Evolutionary conservation across 2,797 vertebrate species (phyloP).

Genomic region (Darevskia mixta): DNA sequence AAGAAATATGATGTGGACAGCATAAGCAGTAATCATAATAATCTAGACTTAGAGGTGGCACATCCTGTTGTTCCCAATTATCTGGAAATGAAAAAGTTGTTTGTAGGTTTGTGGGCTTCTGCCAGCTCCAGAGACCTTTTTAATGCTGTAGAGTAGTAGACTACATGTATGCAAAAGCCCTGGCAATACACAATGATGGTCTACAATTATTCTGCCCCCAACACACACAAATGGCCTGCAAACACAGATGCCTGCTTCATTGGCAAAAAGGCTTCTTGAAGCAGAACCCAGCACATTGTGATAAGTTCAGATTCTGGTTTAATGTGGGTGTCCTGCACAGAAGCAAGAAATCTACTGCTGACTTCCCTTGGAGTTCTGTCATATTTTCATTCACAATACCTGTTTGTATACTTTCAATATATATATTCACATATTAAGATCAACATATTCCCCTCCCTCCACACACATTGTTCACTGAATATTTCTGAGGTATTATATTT

Average conservation of each 20-base stretch:
- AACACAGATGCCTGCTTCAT: not conserved
- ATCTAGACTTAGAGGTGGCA: not conserved
- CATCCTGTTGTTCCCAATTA: not conserved
- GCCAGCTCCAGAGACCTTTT: not conserved
- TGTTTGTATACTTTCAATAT: too few species aligned
- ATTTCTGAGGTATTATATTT: not conserved
- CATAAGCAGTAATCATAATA: not conserved
- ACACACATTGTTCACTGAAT: not conserved
- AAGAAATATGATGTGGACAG: not conserved
- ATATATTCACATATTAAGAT: not conserved
- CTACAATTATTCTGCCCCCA: too few species aligned
- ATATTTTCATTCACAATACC: not conserved
- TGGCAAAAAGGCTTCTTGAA: not conserved
- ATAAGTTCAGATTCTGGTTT: not conserved
- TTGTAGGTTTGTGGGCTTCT: not conserved
- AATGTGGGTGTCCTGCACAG: not conserved
- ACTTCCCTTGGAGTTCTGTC: not conserved
- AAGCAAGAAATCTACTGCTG: not conserved
- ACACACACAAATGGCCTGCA: not conserved
- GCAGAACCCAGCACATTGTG: not conserved
- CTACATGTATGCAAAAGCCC: not conserved
- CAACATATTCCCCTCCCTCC: not conserved
- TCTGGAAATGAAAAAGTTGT: not conserved
- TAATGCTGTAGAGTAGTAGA: not conserved
- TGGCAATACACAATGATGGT: not conserved